These are phyloP conservation scores for Parotocinclus haroldoi DNA, from an alignment of 2,797 vertebrate species.

Conservation along the genomic window DNA sequence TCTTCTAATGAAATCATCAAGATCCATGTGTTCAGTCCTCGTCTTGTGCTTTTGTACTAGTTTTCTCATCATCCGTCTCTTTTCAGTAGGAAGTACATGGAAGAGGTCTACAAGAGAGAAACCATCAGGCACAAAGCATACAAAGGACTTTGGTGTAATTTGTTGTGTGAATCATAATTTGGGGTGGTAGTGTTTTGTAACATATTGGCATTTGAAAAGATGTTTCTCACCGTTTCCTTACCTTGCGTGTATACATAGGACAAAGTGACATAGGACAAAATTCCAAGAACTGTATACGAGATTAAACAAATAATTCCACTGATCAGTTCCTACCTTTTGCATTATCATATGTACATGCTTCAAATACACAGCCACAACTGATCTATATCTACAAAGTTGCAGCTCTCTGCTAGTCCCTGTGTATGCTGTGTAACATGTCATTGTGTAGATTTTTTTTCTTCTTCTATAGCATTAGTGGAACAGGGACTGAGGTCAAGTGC, in stretches of 20 bases:
- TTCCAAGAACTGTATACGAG: no score
- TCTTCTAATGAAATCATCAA: conserved; percentile 42
- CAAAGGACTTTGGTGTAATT: conserved; percentile 68
- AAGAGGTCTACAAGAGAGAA: conserved; percentile 32
- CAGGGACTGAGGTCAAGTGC: no score
- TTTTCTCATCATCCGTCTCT: conserved; percentile 30
- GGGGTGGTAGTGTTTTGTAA: conserved; percentile 63
- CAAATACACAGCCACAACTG: no score
- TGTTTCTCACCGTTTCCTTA: neutral
- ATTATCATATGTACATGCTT: no score
- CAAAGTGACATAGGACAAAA: neutral
- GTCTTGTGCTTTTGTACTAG: neutral
- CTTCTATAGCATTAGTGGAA: no score
- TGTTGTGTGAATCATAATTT: conserved; percentile 62
- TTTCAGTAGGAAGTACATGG: neutral
- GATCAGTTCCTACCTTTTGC: no score
- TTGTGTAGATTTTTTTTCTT: no score
- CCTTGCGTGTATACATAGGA: neutral
- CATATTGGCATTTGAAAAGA: conserved; percentile 41
- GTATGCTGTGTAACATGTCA: no score
- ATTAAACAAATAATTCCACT: no score
- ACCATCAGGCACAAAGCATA: conserved; percentile 52
- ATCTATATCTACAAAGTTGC: no score
- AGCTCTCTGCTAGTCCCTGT: no score
- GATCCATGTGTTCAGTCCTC: conserved; percentile 27